Conservation (phyloP, 2,113 vertebrate genomes). For the Ciconia boyciana region DNA sequence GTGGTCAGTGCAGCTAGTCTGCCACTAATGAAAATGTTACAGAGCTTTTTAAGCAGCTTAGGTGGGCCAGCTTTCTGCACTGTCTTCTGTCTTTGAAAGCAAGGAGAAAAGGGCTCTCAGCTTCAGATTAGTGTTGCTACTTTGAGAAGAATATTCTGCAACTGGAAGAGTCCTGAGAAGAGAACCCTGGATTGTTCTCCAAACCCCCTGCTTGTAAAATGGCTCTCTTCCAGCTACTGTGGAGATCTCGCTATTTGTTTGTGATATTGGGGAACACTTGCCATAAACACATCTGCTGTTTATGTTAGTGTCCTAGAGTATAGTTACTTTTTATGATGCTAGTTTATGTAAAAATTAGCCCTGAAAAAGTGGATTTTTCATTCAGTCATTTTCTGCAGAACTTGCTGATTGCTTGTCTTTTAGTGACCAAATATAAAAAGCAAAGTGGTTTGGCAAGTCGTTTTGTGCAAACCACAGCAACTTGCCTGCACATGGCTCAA, state of each 20-base stretch:
- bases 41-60: neutral
- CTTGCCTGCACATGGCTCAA: neutral
- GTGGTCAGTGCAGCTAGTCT: neutral
- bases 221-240: neutral
- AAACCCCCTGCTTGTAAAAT: neutral
- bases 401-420: neutral
- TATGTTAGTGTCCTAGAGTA: neutral
- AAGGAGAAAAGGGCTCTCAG: neutral
- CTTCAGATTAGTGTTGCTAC: neutral
- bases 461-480: neutral
- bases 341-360: neutral
- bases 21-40: neutral
- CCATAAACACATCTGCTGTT: neutral
- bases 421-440: neutral
- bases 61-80: neutral
- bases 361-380: neutral
- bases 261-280: neutral
- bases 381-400: neutral
- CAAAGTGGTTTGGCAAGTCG: neutral
- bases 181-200: neutral
- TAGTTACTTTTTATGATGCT: neutral
- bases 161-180: neutral
- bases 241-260: neutral
- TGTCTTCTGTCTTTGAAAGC: neutral
- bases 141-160: neutral